Evolutionary conservation across 1,140 invertebrate species (phyloP), one percentile per base, ranked within the genome.

Genomic region (Scaptodrosophila lebanonensis): DNA sequence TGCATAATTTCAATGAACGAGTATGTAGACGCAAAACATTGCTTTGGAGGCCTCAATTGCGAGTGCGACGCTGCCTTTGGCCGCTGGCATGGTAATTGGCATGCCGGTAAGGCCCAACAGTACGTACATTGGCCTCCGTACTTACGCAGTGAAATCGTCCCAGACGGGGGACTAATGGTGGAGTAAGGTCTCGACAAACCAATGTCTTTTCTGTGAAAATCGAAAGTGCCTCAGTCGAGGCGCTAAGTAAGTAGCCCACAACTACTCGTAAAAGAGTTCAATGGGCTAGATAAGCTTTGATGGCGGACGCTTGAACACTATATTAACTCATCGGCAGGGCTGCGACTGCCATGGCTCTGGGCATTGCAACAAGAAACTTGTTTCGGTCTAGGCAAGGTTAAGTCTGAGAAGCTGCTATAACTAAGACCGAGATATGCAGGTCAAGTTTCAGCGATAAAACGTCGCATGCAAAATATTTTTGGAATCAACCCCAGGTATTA

Each of bases 371-470:
- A 18, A 9, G 30, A 48, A 72, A 77, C 67, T 36, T 56, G 73
- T 76, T 76, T 70, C 15, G 18, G n/a, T 56, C 50, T 72, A 38
- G 60, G 49, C 51, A 66, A 77, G 72, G 73, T 77, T 77, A 77
- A 39, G 38, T 11, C 39, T 12, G 11, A 27, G 18, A 25, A 18
- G 12, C n/a, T 3, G 12, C 38, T 12, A 6, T 45, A 47, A 39
- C 1, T 25, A 39, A 22, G n/a, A 27, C 9, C 44, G 13, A 36
- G 32, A 1, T 20, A 64, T 56, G 62, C 62, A 66, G 62, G 62
- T 66, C 62, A 66, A 66, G 62, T 66, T 66, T 65, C 43, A 66
- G 62, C 9, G 61, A 49, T 65, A 44, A 66, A 66, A 64, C 44
- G n/a, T n/a, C n/a, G n/a, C n/a, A n/a, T n/a, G n/a, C n/a, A n/a